Conservation (phyloP, 2,797 vertebrate species). For the Craterocephalus amniculus region DNA sequence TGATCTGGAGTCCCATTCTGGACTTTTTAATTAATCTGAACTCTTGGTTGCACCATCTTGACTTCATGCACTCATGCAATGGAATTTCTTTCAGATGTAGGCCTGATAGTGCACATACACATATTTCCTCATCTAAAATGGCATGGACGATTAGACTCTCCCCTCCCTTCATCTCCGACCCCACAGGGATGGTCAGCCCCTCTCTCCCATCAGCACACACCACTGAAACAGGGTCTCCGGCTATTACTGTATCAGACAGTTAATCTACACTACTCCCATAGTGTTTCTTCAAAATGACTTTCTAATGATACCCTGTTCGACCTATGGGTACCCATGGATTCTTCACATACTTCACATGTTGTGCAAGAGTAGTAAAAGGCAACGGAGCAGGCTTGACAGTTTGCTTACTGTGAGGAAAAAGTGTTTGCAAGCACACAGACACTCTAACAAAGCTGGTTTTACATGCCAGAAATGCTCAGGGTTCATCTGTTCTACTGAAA, state of each 20-base stretch:
- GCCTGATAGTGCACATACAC: constrained; percentile 2
- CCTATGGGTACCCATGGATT: constrained; percentile 32
- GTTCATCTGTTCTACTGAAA: constrained; percentile 12
- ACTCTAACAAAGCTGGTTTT: constrained; percentile 23
- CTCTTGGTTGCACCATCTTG: not conserved
- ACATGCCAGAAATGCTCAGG: constrained; percentile 24
- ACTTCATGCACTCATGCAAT: not conserved
- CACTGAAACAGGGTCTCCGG: constrained; percentile 13
- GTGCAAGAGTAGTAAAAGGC: constrained; percentile 58
- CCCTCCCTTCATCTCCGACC: constrained; percentile 19
- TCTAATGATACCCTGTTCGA: constrained; percentile 15
- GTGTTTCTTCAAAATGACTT: constrained; percentile 14
- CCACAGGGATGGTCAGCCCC: constrained; percentile 24
- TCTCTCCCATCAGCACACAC: constrained; percentile 29
- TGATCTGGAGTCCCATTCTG: not conserved
- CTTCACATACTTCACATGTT: constrained; percentile 49
- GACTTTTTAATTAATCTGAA: not conserved
- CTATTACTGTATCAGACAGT: constrained; percentile 17
- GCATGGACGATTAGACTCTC: constrained; percentile 2
- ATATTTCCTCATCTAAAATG: constrained; percentile 30
- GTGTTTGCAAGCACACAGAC: constrained; percentile 36
- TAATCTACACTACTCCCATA: constrained; percentile 9
- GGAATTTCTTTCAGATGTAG: constrained; percentile 4
- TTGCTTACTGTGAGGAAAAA: constrained; percentile 14
- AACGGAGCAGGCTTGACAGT: constrained; percentile 20